Evolutionary conservation across 2,888 invertebrate genomes (phyloP).

Genomic region (Suillia variegata): DNA sequence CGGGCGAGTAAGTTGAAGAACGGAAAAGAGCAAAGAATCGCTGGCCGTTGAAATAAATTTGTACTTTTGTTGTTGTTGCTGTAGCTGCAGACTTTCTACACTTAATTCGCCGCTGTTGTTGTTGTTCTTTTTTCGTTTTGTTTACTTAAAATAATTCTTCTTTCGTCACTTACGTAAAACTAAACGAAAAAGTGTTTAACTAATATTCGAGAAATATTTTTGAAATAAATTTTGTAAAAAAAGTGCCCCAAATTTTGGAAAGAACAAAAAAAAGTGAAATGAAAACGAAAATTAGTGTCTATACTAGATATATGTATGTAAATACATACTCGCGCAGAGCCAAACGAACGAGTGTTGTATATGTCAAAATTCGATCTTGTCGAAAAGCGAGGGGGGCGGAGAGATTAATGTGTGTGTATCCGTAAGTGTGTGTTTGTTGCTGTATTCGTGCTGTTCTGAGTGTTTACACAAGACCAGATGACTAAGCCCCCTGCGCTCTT

Average conservation of each 20-base stretch:
- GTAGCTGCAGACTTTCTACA: neutral
- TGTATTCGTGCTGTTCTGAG: neutral
- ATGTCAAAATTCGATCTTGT: slow-evolving; percentile 1
- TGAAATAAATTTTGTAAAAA: neutral
- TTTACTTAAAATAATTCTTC: neutral
- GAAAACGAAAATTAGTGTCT: slow-evolving; percentile 2
- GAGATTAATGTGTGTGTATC: neutral
- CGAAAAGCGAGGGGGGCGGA: neutral
- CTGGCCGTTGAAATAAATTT: neutral
- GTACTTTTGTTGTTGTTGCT: neutral
- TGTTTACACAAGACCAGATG: slow-evolving; percentile 1
- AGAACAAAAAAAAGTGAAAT: neutral
- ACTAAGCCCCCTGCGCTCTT: neutral
- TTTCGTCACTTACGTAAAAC: neutral
- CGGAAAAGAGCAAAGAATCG: no score
- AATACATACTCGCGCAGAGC: neutral
- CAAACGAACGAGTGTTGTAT: neutral
- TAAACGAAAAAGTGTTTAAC: neutral
- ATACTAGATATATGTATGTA: neutral
- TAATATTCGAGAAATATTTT: neutral
- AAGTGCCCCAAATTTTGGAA: neutral
- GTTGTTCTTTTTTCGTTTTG: neutral
- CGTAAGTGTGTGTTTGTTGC: neutral
- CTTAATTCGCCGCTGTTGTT: neutral
- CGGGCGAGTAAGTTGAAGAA: slow-evolving; percentile 49